Evolutionary conservation across 2,797 vertebrate genomes (phyloP).

Genomic region (Lycodopsis pacificus): DNA sequence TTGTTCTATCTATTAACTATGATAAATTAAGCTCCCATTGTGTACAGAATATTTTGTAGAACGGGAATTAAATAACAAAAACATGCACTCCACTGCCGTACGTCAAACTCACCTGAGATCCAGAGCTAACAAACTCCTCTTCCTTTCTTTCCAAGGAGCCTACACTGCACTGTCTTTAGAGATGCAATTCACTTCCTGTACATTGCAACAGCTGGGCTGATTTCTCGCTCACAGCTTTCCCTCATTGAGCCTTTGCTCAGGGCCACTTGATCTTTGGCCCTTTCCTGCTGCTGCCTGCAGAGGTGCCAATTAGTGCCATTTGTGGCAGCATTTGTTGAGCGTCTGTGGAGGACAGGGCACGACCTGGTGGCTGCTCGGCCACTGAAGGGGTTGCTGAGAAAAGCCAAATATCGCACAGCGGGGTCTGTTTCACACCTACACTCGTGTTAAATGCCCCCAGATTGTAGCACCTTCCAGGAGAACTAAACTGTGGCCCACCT

Average conservation of each 20-base stretch:
- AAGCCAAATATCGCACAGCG: slow-evolving; percentile 77
- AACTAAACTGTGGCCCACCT: slow-evolving; percentile 45
- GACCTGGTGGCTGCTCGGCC: slow-evolving; percentile 63
- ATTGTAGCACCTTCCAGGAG: slow-evolving; percentile 64
- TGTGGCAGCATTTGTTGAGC: slow-evolving; percentile 82
- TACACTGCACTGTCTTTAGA: slow-evolving; percentile 14
- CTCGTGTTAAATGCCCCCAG: slow-evolving; percentile 80
- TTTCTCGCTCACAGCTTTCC: slow-evolving; percentile 66
- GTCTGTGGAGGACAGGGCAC: slow-evolving; percentile 67
- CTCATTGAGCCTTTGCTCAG: slow-evolving; percentile 57
- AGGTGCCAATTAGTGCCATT: slow-evolving; percentile 90
- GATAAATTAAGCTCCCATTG: background rate
- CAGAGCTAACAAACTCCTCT: slow-evolving; percentile 10
- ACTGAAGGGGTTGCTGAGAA: slow-evolving; percentile 57
- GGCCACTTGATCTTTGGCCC: slow-evolving; percentile 83
- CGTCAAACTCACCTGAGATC: slow-evolving; percentile 16
- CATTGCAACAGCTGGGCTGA: slow-evolving; percentile 77
- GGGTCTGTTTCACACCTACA: slow-evolving; percentile 80
- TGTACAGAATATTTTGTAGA: background rate
- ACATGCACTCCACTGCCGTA: background rate
- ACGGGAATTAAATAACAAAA: background rate
- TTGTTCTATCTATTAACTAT: background rate
- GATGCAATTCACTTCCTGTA: slow-evolving; percentile 50
- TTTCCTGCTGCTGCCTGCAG: slow-evolving; percentile 82
- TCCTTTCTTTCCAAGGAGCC: slow-evolving; percentile 11